Base-by-base conservation (phyloP, 2,888 invertebrate genomes). In the Cacoxenus indagator region DNA sequence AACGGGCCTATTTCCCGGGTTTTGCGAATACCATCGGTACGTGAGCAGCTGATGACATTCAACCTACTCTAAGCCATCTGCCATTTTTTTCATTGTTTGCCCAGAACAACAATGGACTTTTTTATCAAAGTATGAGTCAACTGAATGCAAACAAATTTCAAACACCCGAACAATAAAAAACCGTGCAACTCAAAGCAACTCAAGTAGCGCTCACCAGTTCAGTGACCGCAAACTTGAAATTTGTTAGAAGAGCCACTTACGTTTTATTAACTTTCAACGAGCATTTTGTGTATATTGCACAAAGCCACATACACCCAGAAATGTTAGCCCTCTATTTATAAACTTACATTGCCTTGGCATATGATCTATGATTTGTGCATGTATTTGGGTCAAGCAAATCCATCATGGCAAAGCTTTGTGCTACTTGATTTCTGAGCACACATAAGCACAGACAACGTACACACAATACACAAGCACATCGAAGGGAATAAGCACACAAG, bases 301-400 rank as follows among this genome's bases (percentile, higher is more conserved):
- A 31, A 4, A 31, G 5, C 4, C 31, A 37, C 5, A 37, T 37
- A 24, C 22, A 54, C 4, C 1, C 37, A 37, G 5, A 5, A 37
- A 37, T 37, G 2, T 37, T 8, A 37, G 37, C 14, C 14, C 37
- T 37, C 14, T 37, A 11, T 8, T 37, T 37, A 37, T 8, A 37
- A 37, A n/a, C n/a, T 37, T 37, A 37, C 5, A 37, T 37, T 37
- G 37, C 37, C 22, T 37, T 26, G 31, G 22, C 24, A 26, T n/a
- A 45, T 62, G 45, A 45, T 45, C 43, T 29, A 45, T 62, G 19
- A 24, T 29, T 19, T n/a, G 17, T 22, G 26, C 79, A 80, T 81
- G 83, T 72, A 80, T 80, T 83, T 83, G 80, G 79, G 83, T 80
- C 79, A 80, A 80, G 82, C 72, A 78, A 70, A 80, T 80, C 80